Percentiles rank a stretch among this genome's conserved stretches.
phyloP scores from a whole-genome alignment of 2,888 invertebrate species.

The Papilio demoleus region DNA sequence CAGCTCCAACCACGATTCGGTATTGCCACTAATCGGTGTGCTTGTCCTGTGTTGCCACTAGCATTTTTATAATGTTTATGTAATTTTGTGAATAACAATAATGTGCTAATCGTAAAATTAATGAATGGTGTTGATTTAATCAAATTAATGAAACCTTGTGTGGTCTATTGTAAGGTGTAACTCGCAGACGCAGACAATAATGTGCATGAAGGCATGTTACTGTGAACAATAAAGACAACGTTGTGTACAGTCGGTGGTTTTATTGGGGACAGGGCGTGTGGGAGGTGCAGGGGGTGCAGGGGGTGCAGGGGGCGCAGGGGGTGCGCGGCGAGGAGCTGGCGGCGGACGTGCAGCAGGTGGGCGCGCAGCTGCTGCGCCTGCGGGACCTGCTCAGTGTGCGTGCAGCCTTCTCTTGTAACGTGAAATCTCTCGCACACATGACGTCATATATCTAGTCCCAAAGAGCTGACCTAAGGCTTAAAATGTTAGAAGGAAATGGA shows the following conservation, averaged over 20 bases:
- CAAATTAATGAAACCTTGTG: too few relatives aligned
- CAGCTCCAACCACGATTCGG: slow-evolving; percentile 76
- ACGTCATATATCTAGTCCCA: not conserved
- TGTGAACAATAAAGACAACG: slow-evolving; percentile 33
- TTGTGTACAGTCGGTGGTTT: slow-evolving; percentile 34
- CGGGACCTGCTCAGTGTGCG: slow-evolving; percentile 65
- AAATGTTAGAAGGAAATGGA: too few relatives aligned
- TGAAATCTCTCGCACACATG: not conserved
- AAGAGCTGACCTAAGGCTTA: not conserved
- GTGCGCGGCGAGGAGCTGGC: slow-evolving; percentile 54
- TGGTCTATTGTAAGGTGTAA: too few relatives aligned
- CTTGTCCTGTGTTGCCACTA: slow-evolving; percentile 40
- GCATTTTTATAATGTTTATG: slow-evolving; percentile 16
- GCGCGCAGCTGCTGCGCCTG: slow-evolving; percentile 61
- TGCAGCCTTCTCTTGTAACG: slow-evolving; percentile 36
- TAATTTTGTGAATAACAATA: too few relatives aligned
- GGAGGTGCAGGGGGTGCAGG: slow-evolving; percentile 37
- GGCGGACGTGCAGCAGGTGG: slow-evolving; percentile 66
- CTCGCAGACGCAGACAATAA: too few relatives aligned
- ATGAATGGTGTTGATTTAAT: too few relatives aligned
- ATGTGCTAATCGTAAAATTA: too few relatives aligned
- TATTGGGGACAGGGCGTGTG: slow-evolving; percentile 59
- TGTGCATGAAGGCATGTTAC: not conserved
- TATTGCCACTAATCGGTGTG: slow-evolving; percentile 50
- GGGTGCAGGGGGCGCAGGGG: slow-evolving; percentile 50